phyloP scores from a whole-genome alignment of 2,888 invertebrate genomes.

The Drosophila borborema region DNA sequence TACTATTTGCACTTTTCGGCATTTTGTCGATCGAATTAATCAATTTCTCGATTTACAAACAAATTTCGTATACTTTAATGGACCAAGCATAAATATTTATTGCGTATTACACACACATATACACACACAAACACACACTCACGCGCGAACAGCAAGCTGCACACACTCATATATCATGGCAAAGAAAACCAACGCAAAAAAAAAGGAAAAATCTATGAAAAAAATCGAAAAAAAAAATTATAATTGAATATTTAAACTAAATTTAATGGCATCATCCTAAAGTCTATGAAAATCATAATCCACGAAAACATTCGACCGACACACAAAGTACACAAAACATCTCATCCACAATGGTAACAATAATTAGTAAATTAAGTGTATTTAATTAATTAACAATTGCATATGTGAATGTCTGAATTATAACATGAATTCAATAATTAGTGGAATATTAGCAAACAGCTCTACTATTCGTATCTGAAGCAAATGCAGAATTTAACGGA shows the following conservation, averaged over 20 bases:
- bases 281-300: constrained; percentile 53
- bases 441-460: constrained; percentile 51
- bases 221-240: constrained; percentile 23
- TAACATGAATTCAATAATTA: constrained; percentile 46
- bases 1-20: constrained; percentile 44
- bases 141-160: constrained; percentile 42
- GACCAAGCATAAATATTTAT: constrained; percentile 58
- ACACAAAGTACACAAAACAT: constrained; percentile 61
- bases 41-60: constrained; percentile 18
- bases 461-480: constrained; percentile 12
- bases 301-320: constrained; percentile 45
- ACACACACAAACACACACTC: not conserved
- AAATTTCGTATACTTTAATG: constrained; percentile 60
- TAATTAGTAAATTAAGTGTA: constrained; percentile 84
- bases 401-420: constrained; percentile 68
- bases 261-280: constrained; percentile 41
- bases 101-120: constrained; percentile 1
- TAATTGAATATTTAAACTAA: constrained; percentile 36
- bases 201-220: constrained; percentile 40
- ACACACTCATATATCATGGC: constrained; percentile 72
- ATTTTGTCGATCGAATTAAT: constrained; percentile 41
- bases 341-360: constrained; percentile 85
- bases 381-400: constrained; percentile 57
- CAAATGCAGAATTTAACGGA: constrained; percentile 10
- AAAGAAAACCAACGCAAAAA: constrained; percentile 33